These are phyloP conservation scores for Slavum lentiscoides DNA, from an alignment of 2,888 invertebrate species.

Conservation along the genomic window DNA sequence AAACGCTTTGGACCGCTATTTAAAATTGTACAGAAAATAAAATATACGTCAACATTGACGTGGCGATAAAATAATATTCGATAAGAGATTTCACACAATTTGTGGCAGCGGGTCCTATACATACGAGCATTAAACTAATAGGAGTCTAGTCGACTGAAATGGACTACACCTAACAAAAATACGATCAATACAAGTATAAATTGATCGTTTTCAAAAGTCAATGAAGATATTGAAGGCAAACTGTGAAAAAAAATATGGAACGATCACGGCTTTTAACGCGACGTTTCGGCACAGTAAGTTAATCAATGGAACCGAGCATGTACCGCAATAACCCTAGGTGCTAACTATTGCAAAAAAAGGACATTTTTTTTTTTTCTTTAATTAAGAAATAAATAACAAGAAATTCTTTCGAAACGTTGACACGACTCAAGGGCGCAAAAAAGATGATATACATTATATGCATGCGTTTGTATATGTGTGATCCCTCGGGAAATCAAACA, in stretches of 20 bases:
- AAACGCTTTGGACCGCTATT: no score
- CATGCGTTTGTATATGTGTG: background rate
- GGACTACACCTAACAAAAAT: constrained; percentile 12
- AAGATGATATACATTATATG: background rate
- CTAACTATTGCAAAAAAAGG: background rate
- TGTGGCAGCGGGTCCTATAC: background rate
- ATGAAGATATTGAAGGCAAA: constrained; percentile 16
- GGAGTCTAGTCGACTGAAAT: background rate
- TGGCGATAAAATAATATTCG: background rate
- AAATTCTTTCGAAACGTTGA: constrained; percentile 21
- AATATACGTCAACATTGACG: no score
- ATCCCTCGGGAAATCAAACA: constrained; percentile 46
- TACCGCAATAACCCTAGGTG: background rate
- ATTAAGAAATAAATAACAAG: background rate
- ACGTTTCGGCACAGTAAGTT: constrained; percentile 16
- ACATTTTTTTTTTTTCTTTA: no score
- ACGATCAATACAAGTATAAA: constrained; percentile 20
- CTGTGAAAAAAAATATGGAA: constrained; percentile 20
- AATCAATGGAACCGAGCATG: background rate
- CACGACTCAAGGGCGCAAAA: background rate
- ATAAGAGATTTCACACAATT: background rate
- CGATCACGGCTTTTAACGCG: background rate
- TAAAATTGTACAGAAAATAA: no score
- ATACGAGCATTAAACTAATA: constrained; percentile 28
- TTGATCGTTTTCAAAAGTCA: constrained; percentile 27